phyloP scores from a whole-genome alignment of 2,797 vertebrate species.

The Liasis olivaceus region DNA sequence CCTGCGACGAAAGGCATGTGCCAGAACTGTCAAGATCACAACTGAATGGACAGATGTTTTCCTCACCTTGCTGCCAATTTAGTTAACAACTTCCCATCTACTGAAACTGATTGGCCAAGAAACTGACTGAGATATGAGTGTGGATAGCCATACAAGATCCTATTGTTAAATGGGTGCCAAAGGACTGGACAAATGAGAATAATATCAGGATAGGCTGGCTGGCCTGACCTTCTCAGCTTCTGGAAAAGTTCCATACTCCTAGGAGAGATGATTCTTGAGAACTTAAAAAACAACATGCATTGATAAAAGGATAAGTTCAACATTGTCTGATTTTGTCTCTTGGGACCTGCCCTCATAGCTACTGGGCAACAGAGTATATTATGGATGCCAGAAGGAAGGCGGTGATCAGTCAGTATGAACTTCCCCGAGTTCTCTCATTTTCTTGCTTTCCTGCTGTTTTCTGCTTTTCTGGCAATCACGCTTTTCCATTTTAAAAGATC shows the following conservation, averaged over 20 bases:
- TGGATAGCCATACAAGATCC: accelerated
- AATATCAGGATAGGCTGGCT: background rate
- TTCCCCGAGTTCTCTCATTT: background rate
- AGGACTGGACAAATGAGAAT: background rate
- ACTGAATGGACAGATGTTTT: slow-evolving; percentile 25
- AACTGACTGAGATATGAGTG: background rate
- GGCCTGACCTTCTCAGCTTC: background rate
- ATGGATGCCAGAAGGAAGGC: background rate
- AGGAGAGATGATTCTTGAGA: background rate
- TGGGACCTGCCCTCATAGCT: accelerated
- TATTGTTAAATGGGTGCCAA: accelerated
- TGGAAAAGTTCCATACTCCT: background rate
- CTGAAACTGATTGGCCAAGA: background rate
- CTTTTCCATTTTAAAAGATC: background rate
- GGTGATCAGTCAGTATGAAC: background rate
- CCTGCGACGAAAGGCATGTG: accelerated
- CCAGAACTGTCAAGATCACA: slow-evolving; percentile 14
- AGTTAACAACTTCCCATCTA: background rate
- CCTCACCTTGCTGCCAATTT: slow-evolving; percentile 26
- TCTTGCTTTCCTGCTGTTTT: background rate
- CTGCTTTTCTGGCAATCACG: background rate
- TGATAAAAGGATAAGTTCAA: background rate
- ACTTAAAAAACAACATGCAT: background rate
- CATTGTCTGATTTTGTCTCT: background rate
- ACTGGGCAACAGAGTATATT: background rate